Evolutionary conservation across 1,140 invertebrate species (phyloP).

Genomic region (Sycobia sp.): DNA sequence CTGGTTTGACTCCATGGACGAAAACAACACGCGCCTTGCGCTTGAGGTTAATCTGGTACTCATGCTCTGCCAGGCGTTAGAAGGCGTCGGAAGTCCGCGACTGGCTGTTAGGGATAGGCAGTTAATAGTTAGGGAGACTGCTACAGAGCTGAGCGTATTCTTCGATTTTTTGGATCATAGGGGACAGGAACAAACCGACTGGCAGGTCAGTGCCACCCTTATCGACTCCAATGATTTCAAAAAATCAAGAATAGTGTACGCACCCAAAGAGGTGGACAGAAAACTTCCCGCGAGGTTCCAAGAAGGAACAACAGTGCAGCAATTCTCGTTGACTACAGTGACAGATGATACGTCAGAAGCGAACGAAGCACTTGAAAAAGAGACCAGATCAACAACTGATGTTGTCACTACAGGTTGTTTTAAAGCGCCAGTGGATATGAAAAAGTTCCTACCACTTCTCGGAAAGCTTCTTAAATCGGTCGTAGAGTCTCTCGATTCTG

Average conservation of each 20-base stretch:
- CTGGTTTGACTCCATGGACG: constrained; percentile 60
- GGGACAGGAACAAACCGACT: constrained; percentile 37
- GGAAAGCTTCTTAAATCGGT: constrained; percentile 56
- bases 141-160: constrained; percentile 56
- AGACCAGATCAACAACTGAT: constrained; percentile 36
- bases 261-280: constrained; percentile 33
- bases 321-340: too few relatives aligned
- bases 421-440: constrained; percentile 38
- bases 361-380: constrained; percentile 10
- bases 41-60: constrained; percentile 57
- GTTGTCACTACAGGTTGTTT: constrained; percentile 54
- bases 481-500: constrained; percentile 55
- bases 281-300: constrained; percentile 47
- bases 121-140: constrained; percentile 57
- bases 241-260: constrained; percentile 42
- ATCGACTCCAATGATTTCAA: constrained; percentile 47
- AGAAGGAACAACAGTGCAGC: constrained; percentile 41
- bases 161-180: constrained; percentile 58
- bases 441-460: constrained; percentile 51
- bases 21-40: constrained; percentile 56
- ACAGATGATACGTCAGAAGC: too few relatives aligned
- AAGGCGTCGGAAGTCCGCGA: constrained; percentile 56
- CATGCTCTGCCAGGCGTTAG: constrained; percentile 55
- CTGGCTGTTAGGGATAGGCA: constrained; percentile 55
- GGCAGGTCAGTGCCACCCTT: constrained; percentile 43